These are phyloP conservation scores for Onthophagus sagittarius DNA, from an alignment of 2,888 invertebrate species.

Conservation along the genomic window DNA sequence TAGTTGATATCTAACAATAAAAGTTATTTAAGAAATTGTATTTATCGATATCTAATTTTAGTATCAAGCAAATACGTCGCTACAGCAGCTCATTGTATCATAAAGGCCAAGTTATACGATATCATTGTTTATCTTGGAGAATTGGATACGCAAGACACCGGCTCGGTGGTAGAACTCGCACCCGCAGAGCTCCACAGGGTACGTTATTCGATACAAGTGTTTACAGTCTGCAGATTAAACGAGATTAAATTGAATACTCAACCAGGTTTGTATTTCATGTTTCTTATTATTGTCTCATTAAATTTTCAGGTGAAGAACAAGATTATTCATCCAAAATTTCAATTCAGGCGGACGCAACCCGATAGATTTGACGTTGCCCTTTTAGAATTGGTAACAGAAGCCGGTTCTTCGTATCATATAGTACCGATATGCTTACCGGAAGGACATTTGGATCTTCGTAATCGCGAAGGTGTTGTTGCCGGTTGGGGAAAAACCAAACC, in stretches of 20 bases:
- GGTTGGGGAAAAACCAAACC: slow-evolving; percentile 83
- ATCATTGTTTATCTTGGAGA: slow-evolving; percentile 78
- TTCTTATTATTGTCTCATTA: neutral
- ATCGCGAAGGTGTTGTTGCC: slow-evolving; percentile 65
- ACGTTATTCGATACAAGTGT: slow-evolving; percentile 21
- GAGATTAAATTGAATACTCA: neutral
- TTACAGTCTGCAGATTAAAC: neutral
- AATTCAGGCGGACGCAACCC: slow-evolving; percentile 77
- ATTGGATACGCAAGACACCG: slow-evolving; percentile 70
- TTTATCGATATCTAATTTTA: slow-evolving; percentile 27
- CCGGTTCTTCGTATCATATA: slow-evolving; percentile 58
- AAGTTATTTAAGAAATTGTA: no score
- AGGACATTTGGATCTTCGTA: slow-evolving; percentile 48
- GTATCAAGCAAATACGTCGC: slow-evolving; percentile 71
- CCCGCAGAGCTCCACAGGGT: slow-evolving; percentile 62
- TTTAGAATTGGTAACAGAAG: slow-evolving; percentile 65
- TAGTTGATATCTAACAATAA: slow-evolving; percentile 31
- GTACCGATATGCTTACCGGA: slow-evolving; percentile 74
- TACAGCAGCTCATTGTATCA: slow-evolving; percentile 81
- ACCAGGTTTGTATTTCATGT: neutral
- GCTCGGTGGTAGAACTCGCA: slow-evolving; percentile 57
- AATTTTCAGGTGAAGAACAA: slow-evolving; percentile 60
- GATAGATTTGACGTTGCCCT: slow-evolving; percentile 78
- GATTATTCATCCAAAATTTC: slow-evolving; percentile 75
- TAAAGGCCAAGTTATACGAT: slow-evolving; percentile 68